These are phyloP conservation scores for Phrixothrix hirtus DNA, from an alignment of 2,888 invertebrate genomes.

Conservation along the genomic window DNA sequence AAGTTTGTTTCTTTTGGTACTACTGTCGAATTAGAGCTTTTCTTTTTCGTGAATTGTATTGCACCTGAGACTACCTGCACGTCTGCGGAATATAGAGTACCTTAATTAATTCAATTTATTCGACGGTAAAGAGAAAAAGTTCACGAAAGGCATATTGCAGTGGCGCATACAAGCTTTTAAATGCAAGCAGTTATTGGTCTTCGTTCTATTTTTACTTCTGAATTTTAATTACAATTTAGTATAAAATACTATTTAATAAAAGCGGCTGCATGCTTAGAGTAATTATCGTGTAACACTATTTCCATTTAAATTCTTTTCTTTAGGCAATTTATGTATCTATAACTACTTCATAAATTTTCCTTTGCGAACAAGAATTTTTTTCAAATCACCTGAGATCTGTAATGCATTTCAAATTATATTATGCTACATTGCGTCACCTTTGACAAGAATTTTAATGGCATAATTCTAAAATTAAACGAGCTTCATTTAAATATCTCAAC, in stretches of 20 bases:
- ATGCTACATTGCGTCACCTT: too few relatives aligned
- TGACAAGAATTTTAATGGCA: too few relatives aligned
- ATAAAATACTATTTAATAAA: too few relatives aligned
- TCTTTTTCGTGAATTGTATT: conserved; percentile 21
- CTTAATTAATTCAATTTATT: conserved; percentile 30
- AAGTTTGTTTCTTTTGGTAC: conserved; percentile 4
- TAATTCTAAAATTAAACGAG: too few relatives aligned
- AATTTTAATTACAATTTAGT: conserved; percentile 11
- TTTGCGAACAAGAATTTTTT: too few relatives aligned
- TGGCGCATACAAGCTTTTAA: conserved; percentile 27
- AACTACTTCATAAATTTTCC: too few relatives aligned
- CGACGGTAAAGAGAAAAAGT: conserved; percentile 14
- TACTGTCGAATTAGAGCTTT: conserved; percentile 13
- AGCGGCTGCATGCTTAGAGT: too few relatives aligned
- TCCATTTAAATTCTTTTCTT: neutral
- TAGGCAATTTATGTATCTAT: neutral
- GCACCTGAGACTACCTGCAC: conserved; percentile 28
- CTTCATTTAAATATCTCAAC: too few relatives aligned
- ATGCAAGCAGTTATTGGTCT: conserved; percentile 16
- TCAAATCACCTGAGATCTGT: too few relatives aligned
- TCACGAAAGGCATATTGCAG: conserved; percentile 19
- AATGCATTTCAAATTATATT: too few relatives aligned
- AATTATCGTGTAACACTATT: neutral
- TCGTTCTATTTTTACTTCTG: conserved; percentile 8
- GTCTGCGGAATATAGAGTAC: conserved; percentile 23